Base-by-base conservation (phyloP, 1,140 invertebrate species). In the Theocolax elegans region DNA sequence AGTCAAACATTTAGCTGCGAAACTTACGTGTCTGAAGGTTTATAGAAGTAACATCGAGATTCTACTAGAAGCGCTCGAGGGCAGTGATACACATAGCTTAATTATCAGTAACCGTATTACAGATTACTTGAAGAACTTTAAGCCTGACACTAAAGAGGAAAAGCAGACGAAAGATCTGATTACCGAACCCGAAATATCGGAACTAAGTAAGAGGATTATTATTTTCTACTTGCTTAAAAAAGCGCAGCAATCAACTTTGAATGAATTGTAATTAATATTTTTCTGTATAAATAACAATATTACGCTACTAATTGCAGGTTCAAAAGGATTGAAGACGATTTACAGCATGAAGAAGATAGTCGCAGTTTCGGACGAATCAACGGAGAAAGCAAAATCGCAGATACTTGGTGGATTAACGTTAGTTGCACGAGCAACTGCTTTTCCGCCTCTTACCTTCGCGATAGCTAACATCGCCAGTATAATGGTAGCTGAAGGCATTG, bases 151-250 rank as follows among this genome's bases (percentile, higher is more conserved):
- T 1, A 71, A 71, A 13, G 68, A 71, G 15, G 68, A 58, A 12
- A 71, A 65, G n/a, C 68, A 71, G 12, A 71, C 68, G 1, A 71
- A 54, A 21, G 54, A 71, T 12, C 29, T 71, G 0, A 58, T 71
- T 4, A 65, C 53, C 1, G 68, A 71, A 10, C 17, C 60, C 1
- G 68, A 71, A 46, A 1, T 71, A 13, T n/a, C 23, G 1, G 68
- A 71, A 51, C 38, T 71, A 6, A 51, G 67, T 70, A 46, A 53
- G n/a, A n/a, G n/a, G n/a, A n/a, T n/a, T 13, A 29, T 27, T 35
- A 35, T 35, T 35, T 35, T 35, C 31, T 35, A n/a, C n/a, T n/a
- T n/a, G n/a, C n/a, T n/a, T n/a, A n/a, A n/a, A n/a, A n/a, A n/a
- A n/a, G n/a, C n/a, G n/a, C n/a, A 42, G 3, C 40, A 42, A n/a